Percentiles rank a stretch among this genome's conserved stretches.
Evolutionary conservation across 2,888 invertebrate genomes (phyloP).

Genomic region (Phymatocera aterrima): DNA sequence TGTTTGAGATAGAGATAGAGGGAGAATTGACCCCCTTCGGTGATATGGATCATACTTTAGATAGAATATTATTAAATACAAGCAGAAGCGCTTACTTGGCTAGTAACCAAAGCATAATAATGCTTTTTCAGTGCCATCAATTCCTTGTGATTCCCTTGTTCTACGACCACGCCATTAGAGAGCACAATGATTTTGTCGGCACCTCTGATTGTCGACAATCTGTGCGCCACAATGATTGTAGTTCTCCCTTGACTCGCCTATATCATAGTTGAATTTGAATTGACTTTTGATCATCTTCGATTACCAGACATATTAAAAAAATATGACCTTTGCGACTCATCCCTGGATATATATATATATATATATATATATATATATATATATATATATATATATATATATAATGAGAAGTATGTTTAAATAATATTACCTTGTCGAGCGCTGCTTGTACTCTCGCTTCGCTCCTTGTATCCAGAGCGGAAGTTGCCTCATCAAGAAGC

Average conservation of each 20-base stretch:
- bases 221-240: constrained; percentile 87
- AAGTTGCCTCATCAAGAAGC: constrained; percentile 91
- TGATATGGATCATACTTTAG: no score
- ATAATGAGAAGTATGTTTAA: not conserved
- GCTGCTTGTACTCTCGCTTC: constrained; percentile 91
- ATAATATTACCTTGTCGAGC: constrained; percentile 79
- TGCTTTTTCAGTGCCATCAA: constrained; percentile 81
- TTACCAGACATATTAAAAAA: not conserved
- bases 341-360: no score
- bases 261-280: no score
- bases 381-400: no score
- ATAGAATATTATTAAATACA: no score
- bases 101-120: constrained; percentile 83
- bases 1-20: no score
- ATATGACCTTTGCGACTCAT: no score
- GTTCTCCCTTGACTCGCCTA: constrained; percentile 85
- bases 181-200: constrained; percentile 86
- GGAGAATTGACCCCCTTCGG: no score
- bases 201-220: constrained; percentile 84
- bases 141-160: constrained; percentile 83
- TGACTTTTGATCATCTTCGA: no score
- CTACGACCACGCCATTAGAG: constrained; percentile 82
- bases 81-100: constrained; percentile 75
- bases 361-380: no score
- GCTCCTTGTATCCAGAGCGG: constrained; percentile 90